phyloP scores from a whole-genome alignment of 2,113 vertebrate genomes.

The Mustelus asterias region DNA sequence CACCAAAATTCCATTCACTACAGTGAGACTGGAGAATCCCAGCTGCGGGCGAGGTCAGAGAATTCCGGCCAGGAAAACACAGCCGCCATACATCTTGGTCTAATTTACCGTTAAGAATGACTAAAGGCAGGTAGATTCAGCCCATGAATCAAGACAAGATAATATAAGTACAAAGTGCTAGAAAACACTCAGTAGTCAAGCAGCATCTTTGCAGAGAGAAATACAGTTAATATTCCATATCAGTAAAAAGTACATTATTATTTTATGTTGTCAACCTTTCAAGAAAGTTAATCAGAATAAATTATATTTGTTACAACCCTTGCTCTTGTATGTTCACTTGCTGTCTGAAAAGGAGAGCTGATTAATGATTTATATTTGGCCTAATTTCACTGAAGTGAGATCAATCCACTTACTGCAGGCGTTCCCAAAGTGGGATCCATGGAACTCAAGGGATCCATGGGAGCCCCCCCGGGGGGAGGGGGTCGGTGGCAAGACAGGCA shows the following conservation, averaged over 20 bases:
- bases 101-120: neutral
- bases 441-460: too few species aligned
- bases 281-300: neutral
- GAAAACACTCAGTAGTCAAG: neutral
- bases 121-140: neutral
- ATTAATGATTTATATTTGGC: neutral
- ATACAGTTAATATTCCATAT: neutral
- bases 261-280: neutral
- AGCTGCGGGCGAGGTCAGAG: too few species aligned
- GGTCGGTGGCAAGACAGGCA: too few species aligned
- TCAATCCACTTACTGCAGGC: neutral
- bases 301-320: neutral
- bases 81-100: neutral
- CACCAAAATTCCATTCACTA: too few species aligned
- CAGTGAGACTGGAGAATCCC: too few species aligned
- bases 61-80: neutral
- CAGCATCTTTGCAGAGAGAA: neutral
- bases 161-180: neutral
- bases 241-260: neutral
- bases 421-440: too few species aligned
- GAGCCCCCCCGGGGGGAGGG: too few species aligned
- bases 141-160: neutral
- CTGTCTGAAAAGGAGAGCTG: neutral
- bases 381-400: neutral
- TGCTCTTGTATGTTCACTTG: neutral